phyloP scores from a whole-genome alignment of 2,888 invertebrate species.

The Boloria euphrosyne region DNA sequence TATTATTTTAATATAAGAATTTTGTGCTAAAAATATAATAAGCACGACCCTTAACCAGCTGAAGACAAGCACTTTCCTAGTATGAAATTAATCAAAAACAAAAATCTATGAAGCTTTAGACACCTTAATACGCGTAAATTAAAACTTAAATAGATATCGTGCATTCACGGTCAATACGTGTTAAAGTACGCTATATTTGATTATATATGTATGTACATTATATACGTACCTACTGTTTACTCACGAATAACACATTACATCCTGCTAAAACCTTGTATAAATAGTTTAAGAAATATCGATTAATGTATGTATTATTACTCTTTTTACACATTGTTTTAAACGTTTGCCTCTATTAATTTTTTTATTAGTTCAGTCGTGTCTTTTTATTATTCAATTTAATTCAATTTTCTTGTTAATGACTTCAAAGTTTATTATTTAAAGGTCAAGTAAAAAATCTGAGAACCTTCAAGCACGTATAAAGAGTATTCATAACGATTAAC shows the following conservation, averaged over 20 bases:
- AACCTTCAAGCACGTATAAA: too few species aligned
- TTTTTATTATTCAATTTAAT: too few species aligned
- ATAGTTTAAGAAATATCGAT: conserved; percentile 36
- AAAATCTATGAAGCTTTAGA: background rate
- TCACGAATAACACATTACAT: conserved; percentile 53
- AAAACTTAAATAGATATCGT: conserved; percentile 31
- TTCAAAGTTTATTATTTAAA: too few species aligned
- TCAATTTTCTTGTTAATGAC: too few species aligned
- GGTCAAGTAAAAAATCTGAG: too few species aligned
- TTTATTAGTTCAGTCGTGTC: too few species aligned
- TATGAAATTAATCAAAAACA: background rate
- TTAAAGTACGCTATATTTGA: conserved; percentile 43
- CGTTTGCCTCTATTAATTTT: too few species aligned
- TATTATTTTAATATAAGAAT: too few species aligned
- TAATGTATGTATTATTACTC: conserved; percentile 12
- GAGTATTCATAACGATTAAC: too few species aligned
- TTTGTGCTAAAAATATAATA: too few species aligned
- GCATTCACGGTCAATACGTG: conserved; percentile 31
- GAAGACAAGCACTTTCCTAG: too few species aligned
- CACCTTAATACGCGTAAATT: conserved; percentile 14
- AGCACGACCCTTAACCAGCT: too few species aligned
- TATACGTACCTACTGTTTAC: conserved; percentile 44
- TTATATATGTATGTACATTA: conserved; percentile 17
- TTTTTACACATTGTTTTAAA: background rate
- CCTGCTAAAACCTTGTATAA: conserved; percentile 59